Evolutionary conservation across 2,888 invertebrate species (phyloP), one percentile per base, ranked within the genome.

Genomic region (Mythimna vitellina): DNA sequence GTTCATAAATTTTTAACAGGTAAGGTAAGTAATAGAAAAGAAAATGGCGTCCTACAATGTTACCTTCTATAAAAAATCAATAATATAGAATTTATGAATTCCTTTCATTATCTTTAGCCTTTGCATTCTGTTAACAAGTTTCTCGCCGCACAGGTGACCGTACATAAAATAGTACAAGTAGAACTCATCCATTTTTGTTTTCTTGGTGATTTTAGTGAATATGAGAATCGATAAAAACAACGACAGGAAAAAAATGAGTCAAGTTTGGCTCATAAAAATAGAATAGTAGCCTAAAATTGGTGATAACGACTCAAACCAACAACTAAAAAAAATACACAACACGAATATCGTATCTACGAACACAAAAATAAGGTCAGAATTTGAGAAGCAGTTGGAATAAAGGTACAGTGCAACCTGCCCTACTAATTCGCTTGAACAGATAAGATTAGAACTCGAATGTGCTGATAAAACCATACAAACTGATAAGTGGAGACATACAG

Each of bases 341-440:
- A 66, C 53, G 63, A 73, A 64, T 57, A 53, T 51, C 0, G 14
- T 12, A 60, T 42, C 57, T 82, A 68, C 12, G 1, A 17, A 10
- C 10, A 69, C 14, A 1, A 70, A 61, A 57, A 69, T 73, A 69
- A 70, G 32, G 60, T 20, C 12, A 42, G n/a, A 38, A 62, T 53
- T 73, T 29, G 66, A 61, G 82, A 88, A 57, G 60, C 56, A 65
- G 63, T 46, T 58, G 62, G 72, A 61, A 77, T 71, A 73, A 73
- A 78, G 72, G 78, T 86, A 89, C 86, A 87, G 72, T 87, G 86
- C 91, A 91, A 91, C 93, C 89, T 94, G 95, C 89, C 93, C 95
- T 91, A 95, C 91, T 94, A 95, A 95, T 95, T 95, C 93, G 91
- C 89, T 89, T 88, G 88, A 92, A 88, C 51, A 89, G 96, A 96